These are phyloP conservation scores for Coenonympha arcania DNA, from an alignment of 2,888 invertebrate species.

Conservation along the genomic window DNA sequence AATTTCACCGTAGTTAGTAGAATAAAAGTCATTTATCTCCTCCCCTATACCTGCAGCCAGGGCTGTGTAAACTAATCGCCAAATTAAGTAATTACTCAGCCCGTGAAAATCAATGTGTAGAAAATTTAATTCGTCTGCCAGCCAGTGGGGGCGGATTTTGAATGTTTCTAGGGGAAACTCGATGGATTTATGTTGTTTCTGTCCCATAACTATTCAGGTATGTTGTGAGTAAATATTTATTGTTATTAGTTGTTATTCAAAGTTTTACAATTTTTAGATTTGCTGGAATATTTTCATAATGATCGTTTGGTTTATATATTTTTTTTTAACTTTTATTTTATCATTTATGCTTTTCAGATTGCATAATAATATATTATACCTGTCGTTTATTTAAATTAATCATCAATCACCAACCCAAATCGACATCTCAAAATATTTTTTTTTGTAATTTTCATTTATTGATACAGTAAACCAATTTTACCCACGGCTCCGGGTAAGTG, in stretches of 20 bases:
- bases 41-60: slow-evolving; percentile 46
- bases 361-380: too few relatives aligned
- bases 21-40: slow-evolving; percentile 44
- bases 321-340: too few relatives aligned
- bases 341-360: too few relatives aligned
- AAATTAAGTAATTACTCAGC: slow-evolving; percentile 62
- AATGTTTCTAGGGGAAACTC: slow-evolving; percentile 40
- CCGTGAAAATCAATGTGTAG: slow-evolving; percentile 62
- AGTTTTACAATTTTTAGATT: neutral
- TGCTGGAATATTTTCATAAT: neutral
- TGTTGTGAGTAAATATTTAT: neutral
- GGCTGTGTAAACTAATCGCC: slow-evolving; percentile 58
- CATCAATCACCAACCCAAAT: neutral
- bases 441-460: neutral
- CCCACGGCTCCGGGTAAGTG: too few relatives aligned
- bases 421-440: too few relatives aligned
- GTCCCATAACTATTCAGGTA: neutral
- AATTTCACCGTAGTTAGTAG: slow-evolving; percentile 19
- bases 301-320: too few relatives aligned
- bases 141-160: slow-evolving; percentile 43
- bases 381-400: neutral
- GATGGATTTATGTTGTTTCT: slow-evolving; percentile 36
- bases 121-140: slow-evolving; percentile 60
- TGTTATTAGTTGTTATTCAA: neutral
- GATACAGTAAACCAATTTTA: neutral